Base-by-base conservation (phyloP, 2,888 invertebrate species). In the Mylabris sibirica region DNA sequence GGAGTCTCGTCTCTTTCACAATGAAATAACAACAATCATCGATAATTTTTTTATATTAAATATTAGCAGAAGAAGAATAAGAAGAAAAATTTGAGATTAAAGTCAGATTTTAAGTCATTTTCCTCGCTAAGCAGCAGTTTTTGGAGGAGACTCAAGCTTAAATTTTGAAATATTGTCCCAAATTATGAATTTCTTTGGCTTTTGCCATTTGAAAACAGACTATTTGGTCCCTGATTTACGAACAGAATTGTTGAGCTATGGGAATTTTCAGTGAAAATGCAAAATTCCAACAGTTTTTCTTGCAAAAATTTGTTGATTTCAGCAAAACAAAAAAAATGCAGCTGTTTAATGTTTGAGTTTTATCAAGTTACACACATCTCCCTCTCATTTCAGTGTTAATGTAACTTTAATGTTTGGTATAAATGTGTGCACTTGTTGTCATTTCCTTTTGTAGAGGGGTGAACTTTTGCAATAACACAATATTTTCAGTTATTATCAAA, bases 321-420 rank as follows among this genome's bases (percentile, higher is more conserved):
- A 4, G 41, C 41, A 3, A 22, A 4, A 12, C 17, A 22, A 20
- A n/a, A 24, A 34, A 60, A 12, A 59, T 69, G 69, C 69, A 66
- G 68, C 68, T 65, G 76, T 77, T n/a, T 76, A 78, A 73, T 80
- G 78, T 78, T 79, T 78, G 74, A 72, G 70, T 41, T 67, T 72
- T 78, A 83, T 83, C 82, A 82, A 79, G 80, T 83, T 83, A 78
- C 83, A 80, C 76, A 77, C 78, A 78, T 77, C 77, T 76, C 75
- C 80, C 80, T 76, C 30, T 82, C 83, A 81, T 82, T 83, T 77
- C 79, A 76, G 78, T 79, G 80, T 81, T 83, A 83, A 83, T 83
- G 79, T 78, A 76, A 77, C 78, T 80, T 82, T 82, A 82, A 83
- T 83, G 81, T 74, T 71, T 74, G 75, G 75, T 30, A 6, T 30